Percentiles rank a stretch among this genome's conserved stretches.
phyloP scores from a whole-genome alignment of 53 echinoderm and acorn worm species.

The Echinometra lucunter region DNA sequence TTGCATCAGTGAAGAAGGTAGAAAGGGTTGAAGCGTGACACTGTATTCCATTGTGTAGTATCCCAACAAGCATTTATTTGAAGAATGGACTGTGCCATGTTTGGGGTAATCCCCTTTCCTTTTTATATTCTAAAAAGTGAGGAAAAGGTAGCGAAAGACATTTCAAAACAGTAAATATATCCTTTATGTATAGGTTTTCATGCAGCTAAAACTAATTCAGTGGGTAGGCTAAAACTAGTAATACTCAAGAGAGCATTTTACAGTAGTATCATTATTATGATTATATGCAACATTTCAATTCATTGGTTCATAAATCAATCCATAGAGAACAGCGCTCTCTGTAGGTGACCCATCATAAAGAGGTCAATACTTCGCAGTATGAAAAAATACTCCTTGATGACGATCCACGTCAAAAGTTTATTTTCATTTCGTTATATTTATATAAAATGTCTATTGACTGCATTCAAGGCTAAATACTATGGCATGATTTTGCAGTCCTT shows the following conservation, averaged over 20 bases:
- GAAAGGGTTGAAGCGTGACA: too few species aligned
- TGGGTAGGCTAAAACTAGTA: constrained; percentile 47
- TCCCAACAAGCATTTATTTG: too few species aligned
- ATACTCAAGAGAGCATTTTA: constrained; percentile 54
- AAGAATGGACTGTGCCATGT: not conserved
- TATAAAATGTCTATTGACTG: constrained; percentile 39
- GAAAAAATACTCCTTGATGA: constrained; percentile 45
- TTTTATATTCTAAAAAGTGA: not conserved
- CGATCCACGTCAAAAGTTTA: constrained; percentile 64
- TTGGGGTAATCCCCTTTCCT: not conserved
- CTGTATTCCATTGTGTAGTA: too few species aligned
- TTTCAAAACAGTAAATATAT: not conserved
- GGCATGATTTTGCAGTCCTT: constrained; percentile 39
- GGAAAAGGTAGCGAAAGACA: constrained; percentile 54
- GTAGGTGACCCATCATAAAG: not conserved
- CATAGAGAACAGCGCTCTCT: not conserved
- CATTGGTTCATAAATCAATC: not conserved
- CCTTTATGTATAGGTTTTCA: constrained; percentile 33
- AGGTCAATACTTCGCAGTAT: constrained; percentile 44
- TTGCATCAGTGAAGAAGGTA: too few species aligned
- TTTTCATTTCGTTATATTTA: constrained; percentile 31
- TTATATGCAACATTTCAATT: constrained; percentile 55
- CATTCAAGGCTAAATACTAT: constrained; percentile 64
- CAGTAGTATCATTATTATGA: constrained; percentile 5
- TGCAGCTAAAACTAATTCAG: constrained; percentile 67